Conservation (phyloP, 1,140 invertebrate species). For the Hyposmocoma kahamanoa region DNA sequence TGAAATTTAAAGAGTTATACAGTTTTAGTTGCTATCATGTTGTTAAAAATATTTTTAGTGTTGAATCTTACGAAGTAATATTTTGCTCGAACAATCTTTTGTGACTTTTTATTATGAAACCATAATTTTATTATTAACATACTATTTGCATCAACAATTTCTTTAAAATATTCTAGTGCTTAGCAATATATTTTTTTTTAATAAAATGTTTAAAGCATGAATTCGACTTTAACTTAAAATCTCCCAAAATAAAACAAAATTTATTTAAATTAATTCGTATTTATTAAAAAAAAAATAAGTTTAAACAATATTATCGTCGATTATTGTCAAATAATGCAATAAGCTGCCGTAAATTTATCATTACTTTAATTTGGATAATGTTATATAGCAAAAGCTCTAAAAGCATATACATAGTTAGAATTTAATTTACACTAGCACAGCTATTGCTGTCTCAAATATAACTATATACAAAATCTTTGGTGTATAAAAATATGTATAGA, state of each 20-base stretch:
- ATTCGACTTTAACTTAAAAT: neutral
- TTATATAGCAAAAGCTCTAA: slow-evolving; percentile 60
- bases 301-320: slow-evolving; percentile 34
- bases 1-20: no score
- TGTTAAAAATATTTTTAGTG: no score
- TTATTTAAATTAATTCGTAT: slow-evolving; percentile 27
- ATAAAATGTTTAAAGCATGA: neutral
- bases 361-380: slow-evolving; percentile 38
- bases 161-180: no score
- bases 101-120: no score
- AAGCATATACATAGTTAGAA: slow-evolving; percentile 42
- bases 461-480: slow-evolving; percentile 66
- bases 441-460: slow-evolving; percentile 43
- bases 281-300: slow-evolving; percentile 60
- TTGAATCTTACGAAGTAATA: no score
- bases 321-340: slow-evolving; percentile 50
- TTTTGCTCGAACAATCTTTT: no score
- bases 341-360: slow-evolving; percentile 52
- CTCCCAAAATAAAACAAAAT: slow-evolving; percentile 25
- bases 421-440: slow-evolving; percentile 50
- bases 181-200: neutral
- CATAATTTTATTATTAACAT: no score
- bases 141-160: no score
- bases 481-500: slow-evolving; percentile 60
- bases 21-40: no score